Conservation (phyloP, 1,140 invertebrate species). For the Caerostris extrusa region DNA sequence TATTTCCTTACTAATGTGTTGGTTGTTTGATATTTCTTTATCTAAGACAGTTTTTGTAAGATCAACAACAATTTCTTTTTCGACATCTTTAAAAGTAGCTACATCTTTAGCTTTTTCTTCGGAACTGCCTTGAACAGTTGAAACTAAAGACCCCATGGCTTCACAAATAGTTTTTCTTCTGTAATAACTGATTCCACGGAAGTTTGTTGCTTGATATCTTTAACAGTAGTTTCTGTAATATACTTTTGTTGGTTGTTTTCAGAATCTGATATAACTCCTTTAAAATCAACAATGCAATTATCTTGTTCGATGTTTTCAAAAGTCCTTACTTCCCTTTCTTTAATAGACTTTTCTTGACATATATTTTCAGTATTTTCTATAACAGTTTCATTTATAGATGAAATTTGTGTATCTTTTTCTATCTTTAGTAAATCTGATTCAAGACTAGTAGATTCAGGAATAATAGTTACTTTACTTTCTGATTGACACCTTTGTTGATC, state of each 20-base stretch:
- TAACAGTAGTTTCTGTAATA: neutral
- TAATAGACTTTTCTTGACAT: neutral
- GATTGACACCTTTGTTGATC: too few species aligned
- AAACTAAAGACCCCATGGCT: neutral
- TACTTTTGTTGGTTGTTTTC: neutral
- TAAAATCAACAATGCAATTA: slow-evolving; percentile 33
- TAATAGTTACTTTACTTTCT: too few species aligned
- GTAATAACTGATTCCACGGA: neutral
- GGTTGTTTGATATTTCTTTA: too few species aligned
- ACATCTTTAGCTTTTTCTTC: neutral
- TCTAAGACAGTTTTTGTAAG: too few species aligned
- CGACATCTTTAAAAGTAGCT: neutral
- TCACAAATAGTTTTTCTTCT: neutral
- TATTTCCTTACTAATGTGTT: too few species aligned
- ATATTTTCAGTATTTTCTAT: neutral
- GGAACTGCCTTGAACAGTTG: neutral
- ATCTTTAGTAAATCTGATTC: neutral
- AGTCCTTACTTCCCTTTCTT: neutral
- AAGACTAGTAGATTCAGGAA: neutral
- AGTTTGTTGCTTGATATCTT: neutral
- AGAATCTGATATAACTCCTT: neutral
- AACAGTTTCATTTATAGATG: neutral
- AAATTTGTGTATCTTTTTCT: neutral
- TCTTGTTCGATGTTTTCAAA: neutral
- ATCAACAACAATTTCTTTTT: neutral